These are phyloP conservation scores for Listrodromus nycthemerus DNA, from an alignment of 2,888 invertebrate species.

Conservation along the genomic window DNA sequence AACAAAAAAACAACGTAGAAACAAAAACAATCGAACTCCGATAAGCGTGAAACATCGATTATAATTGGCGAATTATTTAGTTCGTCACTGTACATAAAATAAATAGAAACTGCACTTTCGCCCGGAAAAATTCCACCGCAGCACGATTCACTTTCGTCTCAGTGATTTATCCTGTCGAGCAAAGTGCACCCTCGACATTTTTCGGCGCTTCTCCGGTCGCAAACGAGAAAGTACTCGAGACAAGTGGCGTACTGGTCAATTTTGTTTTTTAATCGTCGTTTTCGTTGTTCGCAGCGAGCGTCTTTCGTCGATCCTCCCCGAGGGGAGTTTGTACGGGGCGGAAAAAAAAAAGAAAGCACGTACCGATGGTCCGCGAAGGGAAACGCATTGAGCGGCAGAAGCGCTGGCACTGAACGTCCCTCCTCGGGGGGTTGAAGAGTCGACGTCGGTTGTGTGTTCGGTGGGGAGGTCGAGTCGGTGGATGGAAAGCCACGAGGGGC, in stretches of 20 bases:
- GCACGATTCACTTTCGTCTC: slow-evolving; percentile 22
- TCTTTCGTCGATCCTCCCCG: not conserved
- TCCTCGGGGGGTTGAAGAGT: slow-evolving; percentile 74
- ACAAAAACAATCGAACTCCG: not conserved
- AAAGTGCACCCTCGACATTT: not conserved
- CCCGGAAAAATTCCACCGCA: slow-evolving; percentile 15
- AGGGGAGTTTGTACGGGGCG: not conserved
- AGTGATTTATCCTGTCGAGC: slow-evolving; percentile 20
- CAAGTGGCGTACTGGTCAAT: slow-evolving; percentile 2
- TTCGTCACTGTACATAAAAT: not conserved
- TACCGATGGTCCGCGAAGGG: slow-evolving; percentile 39
- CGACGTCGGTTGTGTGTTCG: slow-evolving; percentile 66
- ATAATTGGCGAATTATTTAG: slow-evolving; percentile 16
- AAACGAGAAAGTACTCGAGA: not conserved
- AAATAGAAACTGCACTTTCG: not conserved
- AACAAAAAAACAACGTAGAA: not conserved
- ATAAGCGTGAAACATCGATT: not conserved
- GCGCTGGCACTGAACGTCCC: slow-evolving; percentile 80
- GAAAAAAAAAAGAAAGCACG: not conserved
- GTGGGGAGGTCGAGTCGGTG: slow-evolving; percentile 62
- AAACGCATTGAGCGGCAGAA: slow-evolving; percentile 78
- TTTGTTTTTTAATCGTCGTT: not conserved
- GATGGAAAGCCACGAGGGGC: slow-evolving; percentile 27
- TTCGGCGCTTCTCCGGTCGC: not conserved
- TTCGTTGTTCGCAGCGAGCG: not conserved